Percentiles rank a stretch among this genome's conserved stretches.
phyloP scores from a whole-genome alignment of 1,140 invertebrate genomes.

The Triops cancriformis region DNA sequence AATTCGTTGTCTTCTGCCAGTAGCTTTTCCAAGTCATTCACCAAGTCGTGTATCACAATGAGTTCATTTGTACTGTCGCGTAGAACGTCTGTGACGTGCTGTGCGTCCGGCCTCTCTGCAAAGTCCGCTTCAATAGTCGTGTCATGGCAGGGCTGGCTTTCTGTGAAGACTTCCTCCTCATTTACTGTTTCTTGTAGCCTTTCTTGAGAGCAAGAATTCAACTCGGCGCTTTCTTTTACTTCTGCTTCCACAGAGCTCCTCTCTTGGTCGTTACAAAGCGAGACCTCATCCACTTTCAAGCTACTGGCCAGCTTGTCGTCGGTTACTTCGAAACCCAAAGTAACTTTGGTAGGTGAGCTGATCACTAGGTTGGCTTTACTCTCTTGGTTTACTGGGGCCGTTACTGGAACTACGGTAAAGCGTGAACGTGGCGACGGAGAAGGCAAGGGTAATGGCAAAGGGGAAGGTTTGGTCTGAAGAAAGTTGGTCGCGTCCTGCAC shows the following conservation, averaged over 20 bases:
- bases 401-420: slow-evolving; percentile 24
- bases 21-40: not conserved
- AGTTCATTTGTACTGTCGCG: slow-evolving; percentile 6
- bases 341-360: slow-evolving; percentile 25
- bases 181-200: not conserved
- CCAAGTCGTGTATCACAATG: not conserved
- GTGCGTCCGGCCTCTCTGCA: not conserved
- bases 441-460: slow-evolving; percentile 36
- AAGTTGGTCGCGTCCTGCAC: slow-evolving; percentile 44
- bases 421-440: slow-evolving; percentile 23
- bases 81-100: not conserved
- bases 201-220: not conserved
- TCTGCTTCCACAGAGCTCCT: not conserved
- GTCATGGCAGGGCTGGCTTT: not conserved
- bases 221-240: not conserved
- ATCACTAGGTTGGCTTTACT: not conserved
- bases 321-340: slow-evolving; percentile 24
- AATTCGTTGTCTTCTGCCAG: not conserved
- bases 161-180: not conserved
- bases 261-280: not conserved
- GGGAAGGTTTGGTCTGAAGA: slow-evolving; percentile 50
- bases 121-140: not conserved
- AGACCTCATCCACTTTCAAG: not conserved
- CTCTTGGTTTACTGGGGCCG: not conserved
- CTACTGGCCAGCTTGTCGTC: not conserved